These are phyloP conservation scores for Porites divaricata DNA, from an alignment of 92 coral and sea anemone species.

Conservation along the genomic window DNA sequence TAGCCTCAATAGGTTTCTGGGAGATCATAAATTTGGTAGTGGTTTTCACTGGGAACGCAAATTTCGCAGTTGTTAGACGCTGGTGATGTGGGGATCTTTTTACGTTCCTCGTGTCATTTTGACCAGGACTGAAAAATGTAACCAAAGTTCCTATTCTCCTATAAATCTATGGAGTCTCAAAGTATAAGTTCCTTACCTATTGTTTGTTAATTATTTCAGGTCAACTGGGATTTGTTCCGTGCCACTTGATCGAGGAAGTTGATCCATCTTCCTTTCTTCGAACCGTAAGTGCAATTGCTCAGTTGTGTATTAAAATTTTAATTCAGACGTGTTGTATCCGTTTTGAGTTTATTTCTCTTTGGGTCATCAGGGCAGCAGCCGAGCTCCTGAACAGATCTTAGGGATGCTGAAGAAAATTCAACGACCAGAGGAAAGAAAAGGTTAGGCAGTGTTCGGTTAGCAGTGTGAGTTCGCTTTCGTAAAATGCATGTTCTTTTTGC, in stretches of 20 bases:
- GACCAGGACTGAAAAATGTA: too few relatives aligned
- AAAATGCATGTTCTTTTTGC: background rate
- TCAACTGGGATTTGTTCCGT: constrained; percentile 80
- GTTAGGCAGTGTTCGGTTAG: background rate
- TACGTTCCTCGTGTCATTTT: too few relatives aligned
- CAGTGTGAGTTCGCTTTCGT: background rate
- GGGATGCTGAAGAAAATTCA: constrained; percentile 59
- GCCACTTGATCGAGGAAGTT: constrained; percentile 74
- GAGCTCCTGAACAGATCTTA: constrained; percentile 78
- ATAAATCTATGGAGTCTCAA: background rate
- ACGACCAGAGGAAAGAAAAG: constrained; percentile 22
- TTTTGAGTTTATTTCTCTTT: background rate
- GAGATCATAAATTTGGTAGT: too few relatives aligned
- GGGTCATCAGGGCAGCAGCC: constrained; percentile 51
- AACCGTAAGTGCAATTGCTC: constrained; percentile 58
- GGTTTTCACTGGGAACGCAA: too few relatives aligned
- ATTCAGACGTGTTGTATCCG: background rate
- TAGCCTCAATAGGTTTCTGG: too few relatives aligned
- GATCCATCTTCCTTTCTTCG: constrained; percentile 75
- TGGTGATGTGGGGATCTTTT: too few relatives aligned
- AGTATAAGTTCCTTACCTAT: background rate
- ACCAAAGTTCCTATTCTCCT: background rate
- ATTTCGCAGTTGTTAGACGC: too few relatives aligned
- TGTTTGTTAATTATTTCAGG: constrained; percentile 44
- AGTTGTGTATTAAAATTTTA: background rate